Evolutionary conservation across 2,797 vertebrate genomes (phyloP).

Genomic region (Arrhamphus sclerolepis): DNA sequence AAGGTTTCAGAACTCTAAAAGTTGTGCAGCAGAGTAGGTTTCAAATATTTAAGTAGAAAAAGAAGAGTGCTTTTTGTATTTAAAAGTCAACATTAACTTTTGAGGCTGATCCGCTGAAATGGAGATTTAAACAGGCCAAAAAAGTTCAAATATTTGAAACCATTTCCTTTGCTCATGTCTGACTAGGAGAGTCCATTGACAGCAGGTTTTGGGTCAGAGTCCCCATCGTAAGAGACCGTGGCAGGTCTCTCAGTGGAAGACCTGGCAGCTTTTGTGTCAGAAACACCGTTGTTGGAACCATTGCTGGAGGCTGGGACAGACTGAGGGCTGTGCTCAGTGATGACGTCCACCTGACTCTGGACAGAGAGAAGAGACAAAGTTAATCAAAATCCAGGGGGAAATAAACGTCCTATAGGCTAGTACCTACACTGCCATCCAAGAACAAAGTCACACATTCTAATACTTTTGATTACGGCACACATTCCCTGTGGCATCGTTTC

Average conservation of each 20-base stretch:
- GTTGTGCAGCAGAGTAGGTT: conserved; percentile 54
- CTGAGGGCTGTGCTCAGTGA: conserved; percentile 86
- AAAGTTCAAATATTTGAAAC: conserved; percentile 66
- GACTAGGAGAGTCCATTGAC: conserved; percentile 95
- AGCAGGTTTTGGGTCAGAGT: conserved; percentile 84
- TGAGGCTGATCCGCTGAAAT: conserved; percentile 37
- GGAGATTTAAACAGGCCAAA: conserved; percentile 52
- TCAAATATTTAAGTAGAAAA: conserved; percentile 64
- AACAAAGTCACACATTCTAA: too few relatives aligned
- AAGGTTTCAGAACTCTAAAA: conserved; percentile 41
- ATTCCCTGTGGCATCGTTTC: too few relatives aligned
- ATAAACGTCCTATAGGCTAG: too few relatives aligned
- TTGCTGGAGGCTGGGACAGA: conserved; percentile 83
- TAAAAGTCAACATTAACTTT: conserved; percentile 41
- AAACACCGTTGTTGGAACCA: conserved; percentile 77
- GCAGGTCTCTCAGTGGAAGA: conserved; percentile 82
- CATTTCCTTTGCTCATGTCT: conserved; percentile 38
- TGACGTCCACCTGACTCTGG: conserved; percentile 82
- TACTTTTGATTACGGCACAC: too few relatives aligned
- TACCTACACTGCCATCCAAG: too few relatives aligned
- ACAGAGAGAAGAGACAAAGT: conserved; percentile 9
- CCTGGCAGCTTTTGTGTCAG: conserved; percentile 70
- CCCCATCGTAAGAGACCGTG: conserved; percentile 80
- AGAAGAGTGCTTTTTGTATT: conserved; percentile 66
- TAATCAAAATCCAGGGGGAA: too few relatives aligned